A percentile compares a stretch with the other conserved stretches of the same genome.
phyloP scores from a whole-genome alignment of 2,888 invertebrate genomes.

The Epistrophella euchroma region DNA sequence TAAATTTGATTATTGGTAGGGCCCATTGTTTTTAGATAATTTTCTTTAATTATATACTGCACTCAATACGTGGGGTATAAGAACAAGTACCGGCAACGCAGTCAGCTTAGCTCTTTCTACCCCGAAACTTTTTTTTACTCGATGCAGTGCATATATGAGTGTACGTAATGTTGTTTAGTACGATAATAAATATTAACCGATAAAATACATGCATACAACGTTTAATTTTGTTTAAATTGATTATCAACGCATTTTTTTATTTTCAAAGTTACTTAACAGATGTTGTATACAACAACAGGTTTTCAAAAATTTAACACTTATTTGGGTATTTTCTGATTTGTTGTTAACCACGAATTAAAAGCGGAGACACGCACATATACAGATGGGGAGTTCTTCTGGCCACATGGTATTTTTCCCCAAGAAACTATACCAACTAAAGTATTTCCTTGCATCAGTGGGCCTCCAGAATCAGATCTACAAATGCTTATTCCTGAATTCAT shows the following conservation, averaged over 20 bases:
- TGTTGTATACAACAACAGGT: background rate
- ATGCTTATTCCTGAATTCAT: constrained; percentile 81
- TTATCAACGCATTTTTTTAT: background rate
- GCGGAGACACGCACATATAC: constrained; percentile 85
- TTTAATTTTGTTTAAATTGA: background rate
- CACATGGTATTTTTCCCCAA: constrained; percentile 85
- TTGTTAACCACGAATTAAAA: constrained; percentile 83
- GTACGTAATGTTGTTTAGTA: no score
- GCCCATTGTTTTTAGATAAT: no score
- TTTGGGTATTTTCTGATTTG: background rate
- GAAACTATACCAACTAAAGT: constrained; percentile 84
- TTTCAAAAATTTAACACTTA: no score
- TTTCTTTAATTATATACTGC: no score
- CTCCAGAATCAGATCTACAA: constrained; percentile 83
- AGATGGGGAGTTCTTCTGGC: constrained; percentile 83
- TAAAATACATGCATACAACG: no score
- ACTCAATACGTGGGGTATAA: no score
- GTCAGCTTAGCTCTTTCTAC: no score
- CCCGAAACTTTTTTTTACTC: no score
- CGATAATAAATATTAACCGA: no score
- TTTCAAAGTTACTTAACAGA: background rate
- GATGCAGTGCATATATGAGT: no score
- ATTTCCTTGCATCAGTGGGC: constrained; percentile 80
- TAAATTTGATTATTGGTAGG: no score
- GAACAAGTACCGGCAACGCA: no score